phyloP scores from a whole-genome alignment of 2,888 invertebrate species.

The Cerceris ruficornis region DNA sequence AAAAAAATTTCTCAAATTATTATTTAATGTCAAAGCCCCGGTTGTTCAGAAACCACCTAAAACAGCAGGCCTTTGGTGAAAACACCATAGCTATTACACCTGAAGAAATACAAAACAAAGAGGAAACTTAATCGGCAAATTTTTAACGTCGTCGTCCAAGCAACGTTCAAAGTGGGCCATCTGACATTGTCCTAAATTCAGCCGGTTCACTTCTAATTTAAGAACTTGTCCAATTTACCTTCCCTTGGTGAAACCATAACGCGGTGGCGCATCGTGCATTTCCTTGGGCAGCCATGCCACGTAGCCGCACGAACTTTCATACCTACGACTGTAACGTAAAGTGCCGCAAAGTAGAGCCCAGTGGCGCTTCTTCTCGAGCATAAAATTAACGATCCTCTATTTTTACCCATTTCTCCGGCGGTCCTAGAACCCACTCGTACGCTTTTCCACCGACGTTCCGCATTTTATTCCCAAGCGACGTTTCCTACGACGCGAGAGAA shows the following conservation, averaged over 20 bases:
- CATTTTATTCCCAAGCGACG: constrained; percentile 18
- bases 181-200: too few relatives aligned
- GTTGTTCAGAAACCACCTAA: too few relatives aligned
- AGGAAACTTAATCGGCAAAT: too few relatives aligned
- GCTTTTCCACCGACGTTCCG: background rate
- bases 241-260: background rate
- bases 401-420: constrained; percentile 28
- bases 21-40: too few relatives aligned
- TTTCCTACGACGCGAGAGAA: constrained; percentile 1
- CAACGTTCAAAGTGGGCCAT: too few relatives aligned
- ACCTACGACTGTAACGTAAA: constrained; percentile 3
- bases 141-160: too few relatives aligned
- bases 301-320: constrained; percentile 12
- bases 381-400: constrained; percentile 49
- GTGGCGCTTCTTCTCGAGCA: constrained; percentile 16
- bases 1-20: too few relatives aligned
- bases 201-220: background rate
- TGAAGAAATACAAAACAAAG: too few relatives aligned
- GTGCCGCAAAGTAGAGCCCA: background rate
- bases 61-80: too few relatives aligned
- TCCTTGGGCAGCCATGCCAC: constrained; percentile 6
- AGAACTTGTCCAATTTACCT: background rate
- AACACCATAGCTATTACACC: too few relatives aligned
- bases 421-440: constrained; percentile 4
- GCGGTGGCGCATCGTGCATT: constrained; percentile 2